phyloP scores from a whole-genome alignment of 2,113 vertebrate species.

The Picathartes gymnocephalus region DNA sequence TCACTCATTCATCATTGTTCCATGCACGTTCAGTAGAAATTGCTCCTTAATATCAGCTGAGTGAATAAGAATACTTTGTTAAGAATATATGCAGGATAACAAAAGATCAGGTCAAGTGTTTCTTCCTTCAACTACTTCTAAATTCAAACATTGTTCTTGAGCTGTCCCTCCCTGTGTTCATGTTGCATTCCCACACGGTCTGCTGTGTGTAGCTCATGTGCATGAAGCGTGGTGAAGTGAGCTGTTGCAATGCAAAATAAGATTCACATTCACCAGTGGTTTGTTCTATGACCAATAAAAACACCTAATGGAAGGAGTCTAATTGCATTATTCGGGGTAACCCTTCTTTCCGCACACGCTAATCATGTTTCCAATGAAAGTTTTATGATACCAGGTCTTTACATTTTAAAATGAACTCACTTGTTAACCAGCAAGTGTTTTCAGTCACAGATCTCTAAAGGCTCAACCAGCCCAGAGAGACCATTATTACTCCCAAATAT shows the following conservation, averaged over 20 bases:
- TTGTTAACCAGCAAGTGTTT: not conserved
- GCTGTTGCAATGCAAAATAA: not conserved
- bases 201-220: not conserved
- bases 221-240: not conserved
- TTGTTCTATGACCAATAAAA: not conserved
- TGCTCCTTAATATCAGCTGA: not conserved
- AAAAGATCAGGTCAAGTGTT: not conserved
- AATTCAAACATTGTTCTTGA: not conserved
- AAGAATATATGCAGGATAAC: not conserved
- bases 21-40: not conserved
- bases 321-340: not conserved
- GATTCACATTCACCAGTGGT: not conserved
- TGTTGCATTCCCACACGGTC: not conserved
- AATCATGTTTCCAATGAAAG: not conserved
- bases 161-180: not conserved
- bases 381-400: not conserved
- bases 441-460: not conserved
- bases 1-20: not conserved
- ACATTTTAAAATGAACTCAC: not conserved
- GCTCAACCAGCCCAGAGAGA: not conserved
- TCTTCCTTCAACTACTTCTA: not conserved
- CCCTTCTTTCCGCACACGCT: rapidly evolving
- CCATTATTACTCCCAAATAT: not conserved
- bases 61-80: not conserved
- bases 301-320: not conserved